Evolutionary conservation across 2,888 invertebrate genomes (phyloP), one percentile per base, ranked within the genome.

Genomic region (Perithous albicinctus): DNA sequence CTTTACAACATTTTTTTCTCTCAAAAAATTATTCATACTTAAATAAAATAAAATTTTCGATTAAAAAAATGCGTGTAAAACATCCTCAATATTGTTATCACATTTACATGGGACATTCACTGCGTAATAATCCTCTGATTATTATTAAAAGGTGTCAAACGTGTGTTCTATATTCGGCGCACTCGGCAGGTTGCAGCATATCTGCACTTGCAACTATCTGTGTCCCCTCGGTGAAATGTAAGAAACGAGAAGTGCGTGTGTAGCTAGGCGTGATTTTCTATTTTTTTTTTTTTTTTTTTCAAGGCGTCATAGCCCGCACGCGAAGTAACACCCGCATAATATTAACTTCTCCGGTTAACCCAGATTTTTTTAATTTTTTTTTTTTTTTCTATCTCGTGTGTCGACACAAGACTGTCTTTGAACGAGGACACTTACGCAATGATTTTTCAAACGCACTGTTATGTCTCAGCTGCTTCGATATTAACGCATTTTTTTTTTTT

Each of bases 351-450:
- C 54, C 3, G 8, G 48, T 15, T 77, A 63, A 77, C 77, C 67
- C 73, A 69, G 7, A 70, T 80, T 66, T 32, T 63, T 54, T n/a
- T n/a, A n/a, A n/a, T 48, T 59, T 38, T 35, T 26, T 35, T 61
- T 54, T 67, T 41, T 1, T 46, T 59, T 56, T 69, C 51, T 32
- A 43, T 54, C 35, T 26, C 38, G 12, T 20, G 26, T 20, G 10
- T 46, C 51, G 32, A 35, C 46, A 26, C 46, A 32, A 56, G 43
- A 32, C 46, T 35, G 8, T 12, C 41, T 8, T 74, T n/a, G 18
- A 69, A 46, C 64, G 29, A 63, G 43, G 63, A 67, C 67, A 64
- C 23, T 75, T 75, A 69, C 63, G 61, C 61, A 80, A 80, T 51
- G n/a, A n/a, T 63, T 32, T 69, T 64, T 20, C 43, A 20, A 67